Conservation (phyloP, 2,888 invertebrate species). For the Mechanitis messenoides region DNA sequence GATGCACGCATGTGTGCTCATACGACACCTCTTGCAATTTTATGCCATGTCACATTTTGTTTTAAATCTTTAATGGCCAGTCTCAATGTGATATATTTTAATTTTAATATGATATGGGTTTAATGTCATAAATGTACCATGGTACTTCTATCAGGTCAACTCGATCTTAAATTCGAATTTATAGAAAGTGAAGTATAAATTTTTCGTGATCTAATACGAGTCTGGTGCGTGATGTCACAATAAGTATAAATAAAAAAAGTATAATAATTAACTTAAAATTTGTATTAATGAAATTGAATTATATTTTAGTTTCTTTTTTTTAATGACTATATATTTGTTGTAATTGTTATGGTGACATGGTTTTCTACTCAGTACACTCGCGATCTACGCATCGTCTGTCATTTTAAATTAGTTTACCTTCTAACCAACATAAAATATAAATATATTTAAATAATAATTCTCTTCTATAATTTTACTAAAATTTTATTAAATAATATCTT, state of each 20-base stretch:
- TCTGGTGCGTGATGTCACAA: too few relatives aligned
- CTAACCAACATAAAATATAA: constrained; percentile 16
- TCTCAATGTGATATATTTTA: too few relatives aligned
- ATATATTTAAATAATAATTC: constrained; percentile 4
- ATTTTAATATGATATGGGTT: too few relatives aligned
- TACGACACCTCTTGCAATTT: constrained; percentile 13
- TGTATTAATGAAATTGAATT: too few relatives aligned
- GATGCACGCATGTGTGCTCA: constrained; percentile 70
- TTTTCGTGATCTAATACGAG: too few relatives aligned
- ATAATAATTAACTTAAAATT: too few relatives aligned
- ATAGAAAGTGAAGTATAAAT: too few relatives aligned
- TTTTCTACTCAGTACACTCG: constrained; percentile 6
- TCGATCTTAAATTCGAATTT: too few relatives aligned
- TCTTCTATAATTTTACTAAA: constrained; percentile 20
- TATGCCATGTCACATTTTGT: background rate
- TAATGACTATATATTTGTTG: background rate
- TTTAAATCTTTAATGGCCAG: background rate
- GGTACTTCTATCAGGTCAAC: too few relatives aligned
- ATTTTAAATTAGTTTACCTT: constrained; percentile 13
- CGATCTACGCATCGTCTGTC: constrained; percentile 12
- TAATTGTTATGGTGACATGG: constrained; percentile 15
- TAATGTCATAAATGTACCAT: too few relatives aligned
- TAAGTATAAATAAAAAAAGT: too few relatives aligned
- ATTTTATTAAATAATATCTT: background rate
- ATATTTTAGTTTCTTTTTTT: too few relatives aligned